Evolutionary conservation across 64 coral and sea anemone genomes (phyloP), one percentile per base, ranked within the genome.

Genomic region (Catalaphyllia jardinei): DNA sequence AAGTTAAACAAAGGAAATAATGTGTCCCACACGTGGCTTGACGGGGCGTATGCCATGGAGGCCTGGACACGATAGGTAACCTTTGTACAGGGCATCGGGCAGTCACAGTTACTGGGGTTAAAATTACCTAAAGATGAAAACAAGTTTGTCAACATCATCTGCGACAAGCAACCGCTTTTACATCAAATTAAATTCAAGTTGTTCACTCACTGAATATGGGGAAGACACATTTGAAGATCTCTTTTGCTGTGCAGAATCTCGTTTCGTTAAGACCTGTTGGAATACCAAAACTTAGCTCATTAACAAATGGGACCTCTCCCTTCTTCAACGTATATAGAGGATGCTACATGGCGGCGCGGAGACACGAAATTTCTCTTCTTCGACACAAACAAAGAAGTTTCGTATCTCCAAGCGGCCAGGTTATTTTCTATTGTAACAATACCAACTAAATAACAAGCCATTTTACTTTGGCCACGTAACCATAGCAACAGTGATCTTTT

Each of bases 41-140:
- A 92, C 62, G 90, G 90, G 13, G 74, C 65, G 42, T 92, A 92
- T 10, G 90, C 90, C 31, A 84, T 60, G 18, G 90, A 92, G 10
- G 65, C 38, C 31, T 86, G 72, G 17, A 92, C 61, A 24, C 59
- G 75, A 27, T 87, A 87, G 25, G 14, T n/a, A n/a, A 79, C 55
- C 35, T 62, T 61, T 50, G 52, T 35, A 57, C 90, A 92, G 12
- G 78, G 77, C 22, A 78, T 27, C 0, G 90, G 90, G 49, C 82
- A 87, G 19, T 78, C 62, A 60, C 90, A 92, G 13, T 27, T 79
- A 1, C 14, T 65, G 8, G 88, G 88, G 38, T 79, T 89, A 77
- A 89, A 71, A 13, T 89, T 20, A 14, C 22, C 73, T 78, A 33
- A 20, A 54, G n/a, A 49, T 20, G 22, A 76, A 13, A 60, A 50